Evolutionary conservation across 2,113 vertebrate species (phyloP).

Genomic region (Gadus macrocephalus): DNA sequence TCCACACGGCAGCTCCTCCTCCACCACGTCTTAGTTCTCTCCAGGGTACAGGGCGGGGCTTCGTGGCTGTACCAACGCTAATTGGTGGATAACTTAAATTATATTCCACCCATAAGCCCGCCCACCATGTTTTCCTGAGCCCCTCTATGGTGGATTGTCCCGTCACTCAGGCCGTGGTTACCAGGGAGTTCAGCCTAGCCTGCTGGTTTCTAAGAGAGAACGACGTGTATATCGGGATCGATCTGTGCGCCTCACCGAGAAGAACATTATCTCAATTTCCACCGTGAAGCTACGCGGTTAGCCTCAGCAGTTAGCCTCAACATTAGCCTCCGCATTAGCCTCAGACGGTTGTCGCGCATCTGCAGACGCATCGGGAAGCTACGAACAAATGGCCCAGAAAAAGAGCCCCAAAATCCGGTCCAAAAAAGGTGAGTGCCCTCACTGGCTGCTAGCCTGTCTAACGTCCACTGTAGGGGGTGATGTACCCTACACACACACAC

Average conservation of each 20-base stretch:
- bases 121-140: background rate
- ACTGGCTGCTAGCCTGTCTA: no score
- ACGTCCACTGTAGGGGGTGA: no score
- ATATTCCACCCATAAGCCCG: conserved; percentile 4
- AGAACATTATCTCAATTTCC: no score
- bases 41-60: conserved; percentile 9
- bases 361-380: background rate
- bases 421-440: conserved; percentile 51
- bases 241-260: no score
- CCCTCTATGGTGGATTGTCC: conserved; percentile 3
- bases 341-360: background rate
- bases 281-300: no score
- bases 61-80: conserved; percentile 1
- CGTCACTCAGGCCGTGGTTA: conserved; percentile 28
- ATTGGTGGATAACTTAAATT: conserved; percentile 30
- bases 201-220: no score
- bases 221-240: no score
- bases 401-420: conserved; percentile 35
- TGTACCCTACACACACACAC: no score
- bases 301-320: no score
- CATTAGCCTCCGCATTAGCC: no score
- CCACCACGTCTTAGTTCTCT: conserved; percentile 53
- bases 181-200: conserved; percentile 36
- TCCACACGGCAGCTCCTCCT: background rate
- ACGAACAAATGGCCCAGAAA: conserved; percentile 42